phyloP scores from a whole-genome alignment of 2,888 invertebrate species.

The Parnassius apollo region DNA sequence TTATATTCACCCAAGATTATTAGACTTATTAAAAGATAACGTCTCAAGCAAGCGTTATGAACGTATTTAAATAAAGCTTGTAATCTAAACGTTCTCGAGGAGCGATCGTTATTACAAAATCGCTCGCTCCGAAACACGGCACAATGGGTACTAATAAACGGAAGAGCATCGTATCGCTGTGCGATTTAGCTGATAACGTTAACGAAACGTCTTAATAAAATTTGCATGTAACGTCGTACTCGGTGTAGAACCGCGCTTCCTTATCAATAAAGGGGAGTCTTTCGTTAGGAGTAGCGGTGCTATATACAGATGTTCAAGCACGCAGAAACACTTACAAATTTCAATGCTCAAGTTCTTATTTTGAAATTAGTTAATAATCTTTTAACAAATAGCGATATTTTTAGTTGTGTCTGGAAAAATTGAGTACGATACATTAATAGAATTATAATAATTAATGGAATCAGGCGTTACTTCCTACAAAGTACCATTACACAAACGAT shows the following conservation, averaged over 20 bases:
- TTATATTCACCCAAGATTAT: too few species aligned
- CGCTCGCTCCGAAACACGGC: slow-evolving; percentile 2
- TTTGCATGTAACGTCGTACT: slow-evolving; percentile 8
- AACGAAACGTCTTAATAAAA: slow-evolving; percentile 17
- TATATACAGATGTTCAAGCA: too few species aligned
- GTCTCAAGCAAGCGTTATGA: background rate
- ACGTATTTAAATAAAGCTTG: slow-evolving; percentile 3
- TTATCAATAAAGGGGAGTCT: slow-evolving; percentile 9
- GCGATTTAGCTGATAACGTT: slow-evolving; percentile 13
- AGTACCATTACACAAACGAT: too few species aligned
- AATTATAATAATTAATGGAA: too few species aligned
- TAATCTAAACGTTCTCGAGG: slow-evolving; percentile 13
- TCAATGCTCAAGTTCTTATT: too few species aligned
- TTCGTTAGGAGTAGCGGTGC: too few species aligned
- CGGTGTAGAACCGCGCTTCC: background rate
- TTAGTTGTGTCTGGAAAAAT: too few species aligned
- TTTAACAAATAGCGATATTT: too few species aligned
- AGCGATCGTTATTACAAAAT: slow-evolving; percentile 13
- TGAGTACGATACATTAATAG: too few species aligned
- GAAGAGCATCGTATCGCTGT: slow-evolving; percentile 4
- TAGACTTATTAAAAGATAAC: background rate
- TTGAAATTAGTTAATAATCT: too few species aligned
- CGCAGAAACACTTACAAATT: too few species aligned
- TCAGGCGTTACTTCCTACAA: too few species aligned
- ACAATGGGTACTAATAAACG: slow-evolving; percentile 15